A percentile compares a stretch with the other conserved stretches of the same genome.
These are phyloP conservation scores for Gadopsis marmoratus DNA, from an alignment of 2,797 vertebrate genomes.

Conservation along the genomic window DNA sequence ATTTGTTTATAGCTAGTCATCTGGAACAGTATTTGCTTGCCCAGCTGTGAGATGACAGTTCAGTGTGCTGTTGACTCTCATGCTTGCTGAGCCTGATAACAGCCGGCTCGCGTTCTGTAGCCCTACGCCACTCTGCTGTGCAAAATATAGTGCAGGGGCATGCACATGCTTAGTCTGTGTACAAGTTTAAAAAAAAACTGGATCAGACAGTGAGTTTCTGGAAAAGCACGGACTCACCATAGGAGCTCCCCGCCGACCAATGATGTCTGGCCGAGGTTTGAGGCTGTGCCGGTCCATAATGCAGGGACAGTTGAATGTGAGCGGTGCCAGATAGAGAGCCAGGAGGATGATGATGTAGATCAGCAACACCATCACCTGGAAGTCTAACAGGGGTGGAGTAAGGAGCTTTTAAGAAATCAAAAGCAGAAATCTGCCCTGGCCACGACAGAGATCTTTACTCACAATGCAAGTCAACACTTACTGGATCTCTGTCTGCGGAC, in stretches of 20 bases:
- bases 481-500: slow-evolving; percentile 90
- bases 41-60: slow-evolving; percentile 45
- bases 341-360: slow-evolving; percentile 87
- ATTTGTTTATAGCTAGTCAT: slow-evolving; percentile 45
- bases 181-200: neutral
- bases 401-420: neutral
- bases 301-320: slow-evolving; percentile 94
- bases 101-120: slow-evolving; percentile 1
- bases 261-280: slow-evolving; percentile 88
- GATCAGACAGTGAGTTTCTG: slow-evolving; percentile 36
- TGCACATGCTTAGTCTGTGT: neutral
- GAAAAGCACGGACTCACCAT: slow-evolving; percentile 88
- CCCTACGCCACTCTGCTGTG: neutral
- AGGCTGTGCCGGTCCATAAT: slow-evolving; percentile 92
- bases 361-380: slow-evolving; percentile 89
- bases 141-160: neutral
- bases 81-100: slow-evolving; percentile 22
- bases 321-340: slow-evolving; percentile 90
- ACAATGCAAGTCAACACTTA: slow-evolving; percentile 80
- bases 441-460: neutral
- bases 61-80: slow-evolving; percentile 27
- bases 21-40: slow-evolving; percentile 46
- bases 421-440: neutral
- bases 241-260: slow-evolving; percentile 92
- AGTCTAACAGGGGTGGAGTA: slow-evolving; percentile 76